Evolutionary conservation across 2,888 invertebrate species (phyloP), one percentile per base, ranked within the genome.

Genomic region (Tipula confusa): DNA sequence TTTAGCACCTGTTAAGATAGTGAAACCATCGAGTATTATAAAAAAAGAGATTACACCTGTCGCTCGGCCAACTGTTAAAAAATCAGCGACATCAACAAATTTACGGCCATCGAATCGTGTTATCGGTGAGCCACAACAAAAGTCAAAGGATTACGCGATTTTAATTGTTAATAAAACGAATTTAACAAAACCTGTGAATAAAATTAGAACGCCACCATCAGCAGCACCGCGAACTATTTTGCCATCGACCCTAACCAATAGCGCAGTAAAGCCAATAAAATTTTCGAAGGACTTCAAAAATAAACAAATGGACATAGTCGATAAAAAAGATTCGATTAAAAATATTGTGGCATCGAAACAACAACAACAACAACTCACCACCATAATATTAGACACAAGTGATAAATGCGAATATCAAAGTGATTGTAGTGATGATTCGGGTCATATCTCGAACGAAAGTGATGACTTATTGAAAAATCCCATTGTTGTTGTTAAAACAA

Each of bases 351-450:
- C 83, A 85, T 83, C 83, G 84, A n/a, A 38, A 13, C 31, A n/a
- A 9, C 38, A 13, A 13, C 13, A 13, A 38, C 31, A 64, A 64
- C 64, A 64, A 24, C 24, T 24, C 64, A 11, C 64, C 64, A 84
- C 84, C 81, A 84, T 84, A 13, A 43, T 85, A 13, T n/a, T 64
- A 64, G 64, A 64, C 24, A 64, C 83, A 13, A 82, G 84, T 13
- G 84, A 83, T 81, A 85, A 85, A 88, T 91, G 91, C 84, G 92
- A 92, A 88, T 92, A 92, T 86, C 92, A 91, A 85, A 93, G 93
- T 5, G 94, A 94, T 86, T 94, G 94, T 86, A 94, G 95, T 84
- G 95, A 95, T 86, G 95, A 95, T 90, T 95, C 95, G 84, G 95
- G 95, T 84, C 95, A 95, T 89, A 95, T 95, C 86, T 95, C 95